Evolutionary conservation across 2,888 invertebrate genomes (phyloP).

Genomic region (Vandiemenella viatica): DNA sequence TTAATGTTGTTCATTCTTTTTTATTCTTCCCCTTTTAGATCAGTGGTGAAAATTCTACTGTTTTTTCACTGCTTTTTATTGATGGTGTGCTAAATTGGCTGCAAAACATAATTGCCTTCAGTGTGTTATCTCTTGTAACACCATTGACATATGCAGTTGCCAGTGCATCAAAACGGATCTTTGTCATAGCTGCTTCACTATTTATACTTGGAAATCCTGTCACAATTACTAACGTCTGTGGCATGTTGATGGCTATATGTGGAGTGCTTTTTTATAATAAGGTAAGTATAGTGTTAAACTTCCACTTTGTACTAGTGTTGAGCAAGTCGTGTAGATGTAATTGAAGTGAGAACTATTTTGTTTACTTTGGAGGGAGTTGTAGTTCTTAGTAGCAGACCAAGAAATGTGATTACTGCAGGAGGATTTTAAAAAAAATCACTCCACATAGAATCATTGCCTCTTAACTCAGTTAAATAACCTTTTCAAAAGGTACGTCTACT

Average conservation of each 20-base stretch:
- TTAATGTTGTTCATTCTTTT: conserved; percentile 1
- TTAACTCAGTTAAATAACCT: no score
- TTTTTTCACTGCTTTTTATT: conserved; percentile 44
- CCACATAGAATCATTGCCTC: no score
- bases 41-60: conserved; percentile 35
- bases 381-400: no score
- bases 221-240: conserved; percentile 66
- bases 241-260: conserved; percentile 77
- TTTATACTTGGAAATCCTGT: conserved; percentile 83
- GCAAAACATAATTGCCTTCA: conserved; percentile 91
- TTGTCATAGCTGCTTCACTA: conserved; percentile 77
- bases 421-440: no score
- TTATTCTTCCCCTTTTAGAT: conserved; percentile 31
- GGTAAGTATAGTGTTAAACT: conserved; percentile 33
- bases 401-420: no score
- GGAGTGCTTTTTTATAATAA: conserved; percentile 88
- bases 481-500: no score
- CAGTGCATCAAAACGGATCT: conserved; percentile 85
- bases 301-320: no score
- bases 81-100: conserved; percentile 86
- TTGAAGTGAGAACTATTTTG: no score
- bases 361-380: no score
- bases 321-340: no score
- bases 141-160: conserved; percentile 92
- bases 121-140: conserved; percentile 78